Base-by-base conservation (phyloP, 2,888 invertebrate species). In the Eilema griseolum region DNA sequence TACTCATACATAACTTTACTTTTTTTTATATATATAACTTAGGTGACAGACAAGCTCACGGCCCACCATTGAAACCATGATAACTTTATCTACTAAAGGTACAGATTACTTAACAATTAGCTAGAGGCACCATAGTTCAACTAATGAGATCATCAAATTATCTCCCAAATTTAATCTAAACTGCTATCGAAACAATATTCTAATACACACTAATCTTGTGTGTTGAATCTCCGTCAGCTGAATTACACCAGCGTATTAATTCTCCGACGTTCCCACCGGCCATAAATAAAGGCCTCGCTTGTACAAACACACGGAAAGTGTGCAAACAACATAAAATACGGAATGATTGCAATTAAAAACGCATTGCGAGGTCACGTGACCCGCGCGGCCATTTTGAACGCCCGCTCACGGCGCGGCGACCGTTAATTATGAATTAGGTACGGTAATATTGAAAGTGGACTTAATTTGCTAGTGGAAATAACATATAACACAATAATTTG, bases 321-420 rank as follows among this genome's bases (percentile, higher is more conserved):
- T 84, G 89, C 91, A 95, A 94, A 94, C 94, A 95, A 92, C 93
- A 94, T 95, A 95, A 95, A 95, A 94, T 94, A 95, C 93, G 91
- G 90, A 93, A 95, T 93, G 94, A 94, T 95, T 94, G 93, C 94
- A 95, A 94, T 95, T 95, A 95, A 94, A 95, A 95, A 95, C 93
- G 93, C 94, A 94, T 94, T 93, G 93, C 83, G 83, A 80, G 92
- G 91, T 89, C 93, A 90, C 93, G 92, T 91, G 93, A 84, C 90
- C 83, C 28, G 60, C 33, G 63, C 79, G 77, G 94, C 94, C 94
- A 94, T 94, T 91, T 93, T 77, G 83, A 76, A 52, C 77, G 77
- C 73, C 74, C 69, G 72, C 74, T 69, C 66, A 64, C 79, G 77
- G 66, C 70, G 67, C 67, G 69, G 68, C 63, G 63, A 59, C 85